Evolutionary conservation across 2,797 vertebrate species (phyloP).

Genomic region (Sternotherus odoratus): DNA sequence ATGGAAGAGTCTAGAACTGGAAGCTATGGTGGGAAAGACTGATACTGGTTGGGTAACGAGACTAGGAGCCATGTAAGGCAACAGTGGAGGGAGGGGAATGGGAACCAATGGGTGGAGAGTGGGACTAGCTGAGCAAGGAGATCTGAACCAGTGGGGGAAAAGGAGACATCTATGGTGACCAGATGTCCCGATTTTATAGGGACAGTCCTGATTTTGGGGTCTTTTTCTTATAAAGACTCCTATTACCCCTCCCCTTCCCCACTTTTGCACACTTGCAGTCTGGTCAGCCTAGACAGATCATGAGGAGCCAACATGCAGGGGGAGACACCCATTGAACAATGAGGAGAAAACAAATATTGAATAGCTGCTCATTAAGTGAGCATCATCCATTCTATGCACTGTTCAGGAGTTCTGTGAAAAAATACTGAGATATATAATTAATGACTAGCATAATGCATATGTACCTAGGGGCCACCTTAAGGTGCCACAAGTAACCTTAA

Average conservation of each 20-base stretch:
- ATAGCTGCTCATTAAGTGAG: background rate
- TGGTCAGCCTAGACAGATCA: background rate
- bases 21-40: background rate
- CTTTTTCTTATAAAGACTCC: too few relatives aligned
- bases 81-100: background rate
- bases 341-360: too few relatives aligned
- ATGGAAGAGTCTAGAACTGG: background rate
- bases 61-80: background rate
- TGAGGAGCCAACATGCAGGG: background rate
- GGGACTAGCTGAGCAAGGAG: background rate
- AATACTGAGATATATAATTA: background rate
- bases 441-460: conserved; percentile 31
- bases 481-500: conserved; percentile 12
- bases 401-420: background rate
- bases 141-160: background rate
- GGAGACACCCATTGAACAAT: background rate
- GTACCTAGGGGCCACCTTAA: conserved; percentile 16
- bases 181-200: too few relatives aligned
- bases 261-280: too few relatives aligned
- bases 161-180: too few relatives aligned
- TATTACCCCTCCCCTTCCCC: too few relatives aligned
- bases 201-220: too few relatives aligned
- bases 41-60: rapidly evolving
- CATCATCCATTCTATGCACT: background rate
- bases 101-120: background rate